Evolutionary conservation across 1,140 invertebrate genomes (phyloP).

Genomic region (Amyelois transitella): DNA sequence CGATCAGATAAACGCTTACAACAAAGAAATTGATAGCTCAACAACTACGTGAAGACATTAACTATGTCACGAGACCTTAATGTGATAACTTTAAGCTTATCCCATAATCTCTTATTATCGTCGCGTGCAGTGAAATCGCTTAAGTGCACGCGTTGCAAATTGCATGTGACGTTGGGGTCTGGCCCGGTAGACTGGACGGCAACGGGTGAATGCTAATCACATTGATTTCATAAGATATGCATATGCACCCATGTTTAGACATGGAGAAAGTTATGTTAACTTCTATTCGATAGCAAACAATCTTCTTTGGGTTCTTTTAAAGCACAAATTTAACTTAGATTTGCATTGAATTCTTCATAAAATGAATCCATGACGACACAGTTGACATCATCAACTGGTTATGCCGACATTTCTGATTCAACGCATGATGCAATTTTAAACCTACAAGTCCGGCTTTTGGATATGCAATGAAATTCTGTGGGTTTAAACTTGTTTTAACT

Average conservation of each 20-base stretch:
- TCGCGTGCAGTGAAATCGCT: slow-evolving; percentile 43
- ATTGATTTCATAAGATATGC: slow-evolving; percentile 22
- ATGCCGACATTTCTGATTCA: slow-evolving; percentile 2
- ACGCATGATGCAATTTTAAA: not conserved
- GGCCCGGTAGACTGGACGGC: slow-evolving; percentile 16
- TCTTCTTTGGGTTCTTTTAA: too few relatives aligned
- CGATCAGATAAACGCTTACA: not conserved
- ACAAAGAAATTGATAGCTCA: not conserved
- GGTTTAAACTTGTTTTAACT: not conserved
- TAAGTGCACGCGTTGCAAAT: slow-evolving; percentile 28
- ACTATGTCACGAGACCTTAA: not conserved
- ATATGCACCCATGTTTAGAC: slow-evolving; percentile 7
- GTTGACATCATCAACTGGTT: slow-evolving; percentile 5
- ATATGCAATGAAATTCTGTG: not conserved
- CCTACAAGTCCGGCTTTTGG: not conserved
- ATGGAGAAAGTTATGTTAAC: slow-evolving; percentile 1
- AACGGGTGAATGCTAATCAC: slow-evolving; percentile 25
- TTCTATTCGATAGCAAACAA: not conserved
- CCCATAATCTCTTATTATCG: slow-evolving; percentile 19
- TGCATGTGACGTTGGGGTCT: slow-evolving; percentile 12
- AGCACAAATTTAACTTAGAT: not conserved
- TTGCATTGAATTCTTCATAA: not conserved
- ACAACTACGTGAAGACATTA: not conserved
- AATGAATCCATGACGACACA: not conserved
- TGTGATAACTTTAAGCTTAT: slow-evolving; percentile 16